Conservation (phyloP, 2,888 invertebrate genomes). For the Ypsolopha scabrella region DNA sequence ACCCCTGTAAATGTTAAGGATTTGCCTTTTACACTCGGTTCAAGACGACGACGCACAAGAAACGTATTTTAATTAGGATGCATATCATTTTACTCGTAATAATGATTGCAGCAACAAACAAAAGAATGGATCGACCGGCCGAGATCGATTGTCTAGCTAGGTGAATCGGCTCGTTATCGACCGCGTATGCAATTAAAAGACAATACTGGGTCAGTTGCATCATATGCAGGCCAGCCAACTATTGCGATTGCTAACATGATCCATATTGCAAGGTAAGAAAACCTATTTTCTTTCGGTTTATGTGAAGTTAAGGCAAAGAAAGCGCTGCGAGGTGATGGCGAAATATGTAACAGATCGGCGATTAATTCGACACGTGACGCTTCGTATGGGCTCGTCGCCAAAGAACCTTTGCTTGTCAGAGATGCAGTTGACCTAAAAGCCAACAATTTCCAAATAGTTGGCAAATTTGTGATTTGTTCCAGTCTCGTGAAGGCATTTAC, state of each 20-base stretch:
- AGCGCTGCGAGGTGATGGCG: constrained; percentile 8
- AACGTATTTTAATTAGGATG: no score
- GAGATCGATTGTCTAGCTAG: constrained; percentile 4
- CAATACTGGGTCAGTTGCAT: constrained; percentile 7
- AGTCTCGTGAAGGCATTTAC: background rate
- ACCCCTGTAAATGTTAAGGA: no score
- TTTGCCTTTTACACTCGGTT: no score
- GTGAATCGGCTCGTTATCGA: constrained; percentile 5
- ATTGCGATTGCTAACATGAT: background rate
- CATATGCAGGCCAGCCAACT: background rate
- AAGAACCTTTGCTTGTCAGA: background rate
- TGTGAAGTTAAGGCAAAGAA: constrained; percentile 1
- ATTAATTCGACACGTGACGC: constrained; percentile 2
- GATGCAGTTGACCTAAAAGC: background rate
- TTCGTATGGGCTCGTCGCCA: background rate
- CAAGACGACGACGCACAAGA: no score
- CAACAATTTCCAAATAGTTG: background rate
- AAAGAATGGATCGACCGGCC: background rate
- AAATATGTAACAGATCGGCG: constrained; percentile 10
- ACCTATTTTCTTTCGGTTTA: background rate
- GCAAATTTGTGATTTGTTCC: no score
- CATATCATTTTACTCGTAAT: constrained; percentile 8
- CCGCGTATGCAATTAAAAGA: constrained; percentile 3
- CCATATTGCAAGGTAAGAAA: background rate
- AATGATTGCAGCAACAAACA: constrained; percentile 11